Evolutionary conservation across 2,888 invertebrate genomes (phyloP).

Genomic region (Drosophila cognata): DNA sequence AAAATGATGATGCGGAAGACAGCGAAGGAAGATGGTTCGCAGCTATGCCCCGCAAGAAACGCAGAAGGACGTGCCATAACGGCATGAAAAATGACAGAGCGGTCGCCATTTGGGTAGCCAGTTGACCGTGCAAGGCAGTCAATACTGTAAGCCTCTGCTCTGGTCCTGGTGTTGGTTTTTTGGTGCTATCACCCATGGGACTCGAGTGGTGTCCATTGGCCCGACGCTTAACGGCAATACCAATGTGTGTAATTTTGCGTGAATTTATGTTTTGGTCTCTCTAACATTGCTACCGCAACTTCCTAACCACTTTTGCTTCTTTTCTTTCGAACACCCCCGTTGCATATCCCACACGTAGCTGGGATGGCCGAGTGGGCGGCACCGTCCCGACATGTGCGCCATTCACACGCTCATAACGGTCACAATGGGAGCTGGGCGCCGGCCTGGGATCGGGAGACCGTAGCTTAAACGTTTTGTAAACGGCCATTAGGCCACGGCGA

Average conservation of each 20-base stretch:
- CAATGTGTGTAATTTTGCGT: conserved; percentile 80
- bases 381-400: conserved; percentile 58
- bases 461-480: conserved; percentile 74
- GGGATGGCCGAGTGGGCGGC: conserved; percentile 29
- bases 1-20: not conserved
- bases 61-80: conserved; percentile 29
- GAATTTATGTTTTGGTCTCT: conserved; percentile 72
- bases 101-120: conserved; percentile 29
- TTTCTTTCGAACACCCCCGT: not conserved
- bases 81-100: conserved; percentile 38
- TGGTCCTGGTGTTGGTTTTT: not conserved
- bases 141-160: conserved; percentile 27
- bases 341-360: not conserved
- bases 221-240: conserved; percentile 60
- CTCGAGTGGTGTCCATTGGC: conserved; percentile 49
- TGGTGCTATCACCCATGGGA: conserved; percentile 28
- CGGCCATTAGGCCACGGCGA: conserved; percentile 70
- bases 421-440: conserved; percentile 41
- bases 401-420: conserved; percentile 70
- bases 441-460: conserved; percentile 40
- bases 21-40: not conserved
- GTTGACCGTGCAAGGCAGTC: conserved; percentile 31
- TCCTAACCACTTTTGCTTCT: conserved; percentile 5
- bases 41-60: not conserved
- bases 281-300: conserved; percentile 37